These are phyloP conservation scores for Thinocorus orbignyianus DNA, from an alignment of 2,113 vertebrate genomes.

Conservation along the genomic window DNA sequence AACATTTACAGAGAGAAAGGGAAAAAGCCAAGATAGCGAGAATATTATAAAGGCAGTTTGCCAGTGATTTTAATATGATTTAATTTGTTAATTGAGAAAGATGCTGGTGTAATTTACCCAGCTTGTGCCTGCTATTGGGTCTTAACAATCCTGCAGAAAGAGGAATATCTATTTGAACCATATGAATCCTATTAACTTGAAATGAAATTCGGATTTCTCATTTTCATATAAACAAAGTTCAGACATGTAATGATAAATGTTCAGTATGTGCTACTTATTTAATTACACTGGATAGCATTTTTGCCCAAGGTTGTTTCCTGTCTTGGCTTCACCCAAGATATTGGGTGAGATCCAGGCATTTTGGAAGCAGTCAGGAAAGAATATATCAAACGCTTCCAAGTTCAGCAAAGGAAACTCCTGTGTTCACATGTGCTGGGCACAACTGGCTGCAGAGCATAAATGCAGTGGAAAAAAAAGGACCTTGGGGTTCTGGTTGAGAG, in stretches of 20 bases:
- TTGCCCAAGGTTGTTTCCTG: background rate
- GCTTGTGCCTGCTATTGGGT: background rate
- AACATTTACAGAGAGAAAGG: background rate
- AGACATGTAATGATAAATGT: background rate
- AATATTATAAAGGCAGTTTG: background rate
- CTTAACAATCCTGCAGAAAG: background rate
- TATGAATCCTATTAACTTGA: background rate
- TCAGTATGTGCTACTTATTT: background rate
- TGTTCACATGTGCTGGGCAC: background rate
- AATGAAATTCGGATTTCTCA: background rate
- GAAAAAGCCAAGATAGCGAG: slow-evolving; percentile 18
- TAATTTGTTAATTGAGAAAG: slow-evolving; percentile 45
- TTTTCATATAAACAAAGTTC: background rate
- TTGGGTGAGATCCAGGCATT: background rate
- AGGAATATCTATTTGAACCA: background rate
- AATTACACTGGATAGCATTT: background rate
- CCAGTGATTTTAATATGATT: slow-evolving; percentile 25
- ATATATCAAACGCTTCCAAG: background rate
- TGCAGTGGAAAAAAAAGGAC: background rate
- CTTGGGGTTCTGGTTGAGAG: background rate
- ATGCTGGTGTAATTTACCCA: background rate
- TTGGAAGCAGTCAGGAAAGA: background rate
- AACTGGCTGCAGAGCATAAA: background rate
- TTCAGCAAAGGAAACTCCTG: background rate
- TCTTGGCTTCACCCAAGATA: background rate